Evolutionary conservation across 2,797 vertebrate genomes (phyloP).

Genomic region (Cephalopachus bancanus): DNA sequence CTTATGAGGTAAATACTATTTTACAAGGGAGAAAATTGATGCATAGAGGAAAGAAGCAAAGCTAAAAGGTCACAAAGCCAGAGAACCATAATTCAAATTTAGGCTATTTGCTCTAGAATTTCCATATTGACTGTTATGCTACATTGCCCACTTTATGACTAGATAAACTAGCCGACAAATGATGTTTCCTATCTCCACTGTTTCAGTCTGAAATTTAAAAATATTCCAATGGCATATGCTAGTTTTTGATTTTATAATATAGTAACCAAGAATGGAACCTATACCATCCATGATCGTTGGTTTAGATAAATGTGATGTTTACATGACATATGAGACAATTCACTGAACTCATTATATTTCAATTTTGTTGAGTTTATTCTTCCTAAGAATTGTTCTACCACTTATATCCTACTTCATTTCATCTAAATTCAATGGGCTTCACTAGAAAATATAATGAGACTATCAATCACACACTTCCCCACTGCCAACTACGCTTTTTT

Average conservation of each 20-base stretch:
- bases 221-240: background rate
- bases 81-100: conserved; percentile 1
- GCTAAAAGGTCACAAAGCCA: background rate
- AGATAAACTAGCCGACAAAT: background rate
- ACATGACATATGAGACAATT: background rate
- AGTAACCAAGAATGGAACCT: background rate
- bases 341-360: background rate
- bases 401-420: background rate
- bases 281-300: background rate
- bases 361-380: background rate
- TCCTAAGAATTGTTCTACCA: background rate
- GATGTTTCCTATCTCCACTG: background rate
- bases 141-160: background rate
- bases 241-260: background rate
- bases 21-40: conserved; percentile 1
- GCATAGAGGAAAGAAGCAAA: background rate
- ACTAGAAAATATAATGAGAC: conserved; percentile 48
- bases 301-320: background rate
- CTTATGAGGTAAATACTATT: background rate
- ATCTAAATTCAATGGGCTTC: background rate
- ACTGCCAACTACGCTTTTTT: background rate
- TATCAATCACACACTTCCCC: background rate
- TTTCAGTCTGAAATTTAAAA: background rate
- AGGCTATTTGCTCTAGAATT: background rate
- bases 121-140: background rate